A percentile compares a stretch with the other conserved stretches of the same genome.
Evolutionary conservation across 2,113 vertebrate genomes (phyloP).

Genomic region (Festucalex cinctus): DNA sequence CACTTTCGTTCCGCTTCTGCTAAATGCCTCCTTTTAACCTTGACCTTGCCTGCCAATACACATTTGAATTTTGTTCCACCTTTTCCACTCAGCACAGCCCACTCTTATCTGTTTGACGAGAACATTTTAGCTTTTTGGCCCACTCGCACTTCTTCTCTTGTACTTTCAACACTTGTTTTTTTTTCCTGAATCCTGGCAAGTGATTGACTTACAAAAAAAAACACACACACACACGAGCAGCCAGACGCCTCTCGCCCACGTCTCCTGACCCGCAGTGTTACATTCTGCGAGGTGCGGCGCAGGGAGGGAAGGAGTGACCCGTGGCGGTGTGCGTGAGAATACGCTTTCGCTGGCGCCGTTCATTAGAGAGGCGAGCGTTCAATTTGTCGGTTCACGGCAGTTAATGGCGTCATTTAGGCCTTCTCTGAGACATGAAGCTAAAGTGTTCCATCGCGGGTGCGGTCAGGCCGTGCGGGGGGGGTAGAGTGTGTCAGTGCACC

Average conservation of each 20-base stretch:
- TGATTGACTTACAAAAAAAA: constrained; percentile 20
- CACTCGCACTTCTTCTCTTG: constrained; percentile 47
- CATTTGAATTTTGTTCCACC: constrained; percentile 27
- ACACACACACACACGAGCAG: neutral
- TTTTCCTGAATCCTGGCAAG: constrained; percentile 27
- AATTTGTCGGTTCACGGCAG: neutral
- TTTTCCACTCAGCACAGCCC: constrained; percentile 32
- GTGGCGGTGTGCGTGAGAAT: constrained; percentile 2
- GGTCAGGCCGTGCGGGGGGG: neutral
- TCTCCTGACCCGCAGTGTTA: constrained; percentile 20
- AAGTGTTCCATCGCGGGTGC: neutral
- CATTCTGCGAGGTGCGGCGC: constrained; percentile 21
- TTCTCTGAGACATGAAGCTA: constrained; percentile 7
- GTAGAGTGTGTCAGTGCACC: neutral
- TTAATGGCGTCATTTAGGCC: neutral
- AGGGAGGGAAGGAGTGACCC: constrained; percentile 2
- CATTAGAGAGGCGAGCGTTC: neutral
- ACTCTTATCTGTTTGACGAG: constrained; percentile 45
- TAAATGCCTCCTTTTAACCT: constrained; percentile 27
- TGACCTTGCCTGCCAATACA: constrained; percentile 16
- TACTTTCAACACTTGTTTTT: constrained; percentile 32
- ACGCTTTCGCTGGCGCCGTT: constrained; percentile 10
- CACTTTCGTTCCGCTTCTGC: neutral
- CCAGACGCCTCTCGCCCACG: constrained; percentile 11
- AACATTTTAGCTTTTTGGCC: constrained; percentile 62